Evolutionary conservation across 2,797 vertebrate species (phyloP), one percentile per base, ranked within the genome.

Genomic region (Spinibarbus caldwelli): DNA sequence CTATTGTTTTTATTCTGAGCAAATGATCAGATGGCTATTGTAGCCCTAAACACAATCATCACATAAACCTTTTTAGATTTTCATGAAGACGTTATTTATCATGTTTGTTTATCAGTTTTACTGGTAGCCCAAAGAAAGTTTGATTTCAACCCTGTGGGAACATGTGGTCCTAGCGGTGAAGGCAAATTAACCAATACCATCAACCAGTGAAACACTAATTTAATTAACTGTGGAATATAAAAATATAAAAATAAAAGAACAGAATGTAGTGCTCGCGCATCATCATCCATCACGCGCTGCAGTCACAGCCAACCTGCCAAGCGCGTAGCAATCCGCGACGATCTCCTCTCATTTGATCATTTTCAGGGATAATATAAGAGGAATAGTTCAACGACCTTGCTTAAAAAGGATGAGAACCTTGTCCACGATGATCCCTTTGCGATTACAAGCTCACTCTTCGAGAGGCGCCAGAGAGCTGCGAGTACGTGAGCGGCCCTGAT

Each of bases 381-480:
- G 14, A 75, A 87, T 80, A 88, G 84, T 80, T 88, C 83, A 86
- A 47, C 85, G 90, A 87, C 80, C 88, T 83, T 84, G 66, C 29
- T 76, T 83, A 64, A 82, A 86, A 62, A 84, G 87, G 85, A 92
- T 89, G 80, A 88, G 85, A 68, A 78, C 84, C 81, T 79, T 85
- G 82, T 89, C 89, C 91, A 82, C 19, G 14, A 92, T 94, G 93
- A 94, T 88, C 23, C 82, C 26, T 91, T 89, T 96, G 95, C 94
- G 90, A 94, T 96, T 91, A 92, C 93, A 64, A 88, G 21, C 89
- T 91, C 93, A 92, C 95, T 96, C 97, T 96, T 96, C 91, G 94
- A 97, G 97, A 96, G 98, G 97, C 96, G 97, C 97, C 96, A 96
- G 95, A 96, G 97, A 97, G 97, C 97, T 90, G 89, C 94, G 90